Conservation (phyloP, 2,797 vertebrate species). For the Phrynocephalus forsythii region DNA sequence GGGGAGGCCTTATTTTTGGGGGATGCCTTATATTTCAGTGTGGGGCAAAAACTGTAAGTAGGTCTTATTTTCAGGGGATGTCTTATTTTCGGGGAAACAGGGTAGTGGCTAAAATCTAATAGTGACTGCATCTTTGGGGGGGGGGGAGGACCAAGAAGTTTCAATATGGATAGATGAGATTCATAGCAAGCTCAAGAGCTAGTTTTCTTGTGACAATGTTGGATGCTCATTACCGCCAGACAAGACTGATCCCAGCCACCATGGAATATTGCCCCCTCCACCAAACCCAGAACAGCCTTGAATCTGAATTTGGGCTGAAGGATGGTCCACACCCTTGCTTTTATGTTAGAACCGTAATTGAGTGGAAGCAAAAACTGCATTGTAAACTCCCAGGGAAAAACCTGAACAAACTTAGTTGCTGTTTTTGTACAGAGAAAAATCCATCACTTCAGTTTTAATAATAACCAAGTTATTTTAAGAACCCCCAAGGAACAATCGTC, state of each 20-base stretch:
- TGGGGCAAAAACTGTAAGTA: no score
- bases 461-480: conserved; percentile 36
- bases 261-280: no score
- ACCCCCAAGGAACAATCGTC: conserved; percentile 14
- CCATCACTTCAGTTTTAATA: conserved; percentile 25
- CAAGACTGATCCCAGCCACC: no score
- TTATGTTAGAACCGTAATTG: background rate
- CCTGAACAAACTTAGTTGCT: conserved; percentile 8
- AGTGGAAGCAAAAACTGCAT: background rate
- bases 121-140: background rate
- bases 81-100: no score
- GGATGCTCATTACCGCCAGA: no score
- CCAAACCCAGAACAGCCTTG: no score
- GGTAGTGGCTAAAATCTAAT: background rate
- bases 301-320: no score
- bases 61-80: no score
- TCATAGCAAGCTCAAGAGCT: background rate
- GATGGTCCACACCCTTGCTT: no score
- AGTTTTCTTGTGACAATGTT: background rate
- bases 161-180: background rate
- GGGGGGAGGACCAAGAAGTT: background rate
- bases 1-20: no score
- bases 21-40: no score
- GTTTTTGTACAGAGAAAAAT: conserved; percentile 2
- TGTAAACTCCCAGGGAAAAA: background rate